A percentile compares a stretch with the other conserved stretches of the same genome.
phyloP scores from a whole-genome alignment of 2,113 vertebrate genomes.

The Talpa occidentalis region DNA sequence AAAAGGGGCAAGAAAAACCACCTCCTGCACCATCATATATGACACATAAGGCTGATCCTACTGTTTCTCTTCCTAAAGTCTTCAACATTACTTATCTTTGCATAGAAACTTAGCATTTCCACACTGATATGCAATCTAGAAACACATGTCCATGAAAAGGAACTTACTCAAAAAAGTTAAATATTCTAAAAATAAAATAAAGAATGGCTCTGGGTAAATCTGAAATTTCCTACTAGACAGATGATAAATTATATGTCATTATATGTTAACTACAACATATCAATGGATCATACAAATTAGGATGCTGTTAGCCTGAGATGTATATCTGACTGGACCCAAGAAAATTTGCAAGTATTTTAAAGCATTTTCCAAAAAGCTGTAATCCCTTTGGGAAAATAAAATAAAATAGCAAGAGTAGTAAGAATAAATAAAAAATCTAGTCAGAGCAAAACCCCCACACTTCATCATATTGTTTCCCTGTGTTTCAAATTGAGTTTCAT shows the following conservation, averaged over 20 bases:
- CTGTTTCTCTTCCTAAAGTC: neutral
- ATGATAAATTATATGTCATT: neutral
- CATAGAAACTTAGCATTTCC: neutral
- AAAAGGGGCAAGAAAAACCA: neutral
- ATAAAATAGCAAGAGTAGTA: neutral
- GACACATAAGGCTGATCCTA: neutral
- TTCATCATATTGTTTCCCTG: neutral
- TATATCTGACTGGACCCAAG: neutral
- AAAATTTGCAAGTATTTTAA: conserved; percentile 5
- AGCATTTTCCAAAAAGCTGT: neutral
- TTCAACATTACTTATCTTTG: neutral
- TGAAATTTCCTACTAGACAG: neutral
- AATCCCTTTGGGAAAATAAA: conserved; percentile 12
- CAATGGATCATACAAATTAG: neutral
- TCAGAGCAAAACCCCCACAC: neutral
- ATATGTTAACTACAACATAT: neutral
- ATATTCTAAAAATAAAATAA: conserved; percentile 36
- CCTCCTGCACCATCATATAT: neutral
- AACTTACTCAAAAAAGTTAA: neutral
- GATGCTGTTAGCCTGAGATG: neutral
- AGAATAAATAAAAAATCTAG: neutral
- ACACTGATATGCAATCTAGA: neutral
- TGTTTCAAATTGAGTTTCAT: neutral
- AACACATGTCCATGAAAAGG: neutral
- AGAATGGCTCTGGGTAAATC: neutral